Evolutionary conservation across 2,888 invertebrate genomes (phyloP).

Genomic region (Hydrotaea cyrtoneurina): DNA sequence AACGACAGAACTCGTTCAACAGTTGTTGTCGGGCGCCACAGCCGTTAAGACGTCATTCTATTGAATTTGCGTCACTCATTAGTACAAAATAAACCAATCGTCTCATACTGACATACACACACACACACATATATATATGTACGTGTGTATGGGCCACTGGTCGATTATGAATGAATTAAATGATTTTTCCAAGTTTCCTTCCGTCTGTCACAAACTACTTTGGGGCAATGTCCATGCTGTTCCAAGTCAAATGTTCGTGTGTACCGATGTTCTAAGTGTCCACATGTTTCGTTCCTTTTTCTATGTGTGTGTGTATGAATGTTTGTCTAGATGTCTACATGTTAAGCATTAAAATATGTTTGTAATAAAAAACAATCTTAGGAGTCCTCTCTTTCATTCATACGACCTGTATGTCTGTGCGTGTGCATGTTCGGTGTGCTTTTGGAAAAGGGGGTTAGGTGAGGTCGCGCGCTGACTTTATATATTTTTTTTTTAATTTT

Average conservation of each 20-base stretch:
- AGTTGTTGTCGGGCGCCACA: no score
- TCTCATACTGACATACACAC: no score
- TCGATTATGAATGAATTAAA: slow-evolving; percentile 53
- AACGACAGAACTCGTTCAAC: no score
- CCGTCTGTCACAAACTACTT: not conserved
- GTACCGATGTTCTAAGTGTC: slow-evolving; percentile 1
- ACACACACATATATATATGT: no score
- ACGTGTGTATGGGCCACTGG: not conserved
- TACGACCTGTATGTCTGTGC: slow-evolving; percentile 49
- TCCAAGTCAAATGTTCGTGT: not conserved
- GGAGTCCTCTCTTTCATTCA: slow-evolving; percentile 49
- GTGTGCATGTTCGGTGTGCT: slow-evolving; percentile 41
- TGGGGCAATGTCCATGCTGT: not conserved
- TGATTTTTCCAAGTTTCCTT: slow-evolving; percentile 39
- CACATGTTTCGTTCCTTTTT: not conserved
- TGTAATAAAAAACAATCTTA: slow-evolving; percentile 36
- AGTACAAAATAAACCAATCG: no score
- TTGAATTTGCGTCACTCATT: no score
- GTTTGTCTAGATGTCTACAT: slow-evolving; percentile 16
- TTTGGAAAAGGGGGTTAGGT: slow-evolving; percentile 66
- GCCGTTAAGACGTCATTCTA: no score
- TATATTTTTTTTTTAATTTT: slow-evolving; percentile 62
- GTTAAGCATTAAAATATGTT: slow-evolving; percentile 26
- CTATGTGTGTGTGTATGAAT: not conserved
- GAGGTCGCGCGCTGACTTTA: slow-evolving; percentile 66